Percentiles rank a stretch among this genome's conserved stretches.
Conservation (phyloP, 2,888 invertebrate species). For the Xestoiulus laeticollis region DNA sequence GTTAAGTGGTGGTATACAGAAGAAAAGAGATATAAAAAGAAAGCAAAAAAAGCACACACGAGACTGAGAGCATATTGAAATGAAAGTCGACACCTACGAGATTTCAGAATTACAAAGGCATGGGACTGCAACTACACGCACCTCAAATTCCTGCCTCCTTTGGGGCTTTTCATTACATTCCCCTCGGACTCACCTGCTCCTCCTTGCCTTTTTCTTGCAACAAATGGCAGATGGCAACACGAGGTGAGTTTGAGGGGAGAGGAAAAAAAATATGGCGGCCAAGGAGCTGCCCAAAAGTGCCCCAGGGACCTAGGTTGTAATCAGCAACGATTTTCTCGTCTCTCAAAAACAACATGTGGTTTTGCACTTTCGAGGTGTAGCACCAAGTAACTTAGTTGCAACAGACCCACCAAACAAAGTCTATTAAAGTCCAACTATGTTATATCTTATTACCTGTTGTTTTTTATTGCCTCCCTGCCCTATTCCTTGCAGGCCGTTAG, state of each 20-base stretch:
- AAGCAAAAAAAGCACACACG: neutral
- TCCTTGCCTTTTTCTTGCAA: neutral
- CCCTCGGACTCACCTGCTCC: neutral
- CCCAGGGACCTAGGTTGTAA: neutral
- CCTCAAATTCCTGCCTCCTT: neutral
- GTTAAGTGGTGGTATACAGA: neutral
- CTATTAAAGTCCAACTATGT: neutral
- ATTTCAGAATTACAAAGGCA: neutral
- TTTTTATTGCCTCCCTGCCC: neutral
- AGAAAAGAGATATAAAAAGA: neutral
- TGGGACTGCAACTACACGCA: neutral
- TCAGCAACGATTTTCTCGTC: neutral
- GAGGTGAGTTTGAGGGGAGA: neutral
- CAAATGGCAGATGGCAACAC: neutral
- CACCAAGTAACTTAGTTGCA: neutral
- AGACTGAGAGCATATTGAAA: neutral
- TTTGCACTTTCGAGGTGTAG: neutral
- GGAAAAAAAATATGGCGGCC: neutral
- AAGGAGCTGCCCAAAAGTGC: neutral
- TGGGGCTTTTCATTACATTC: neutral
- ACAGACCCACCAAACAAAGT: neutral
- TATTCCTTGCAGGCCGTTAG: neutral
- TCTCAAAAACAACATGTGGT: neutral
- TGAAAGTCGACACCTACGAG: constrained; percentile 39
- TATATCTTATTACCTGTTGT: constrained; percentile 24